Base-by-base conservation (phyloP, 92 coral and sea anemone genomes). In the Zoanthus sociatus region DNA sequence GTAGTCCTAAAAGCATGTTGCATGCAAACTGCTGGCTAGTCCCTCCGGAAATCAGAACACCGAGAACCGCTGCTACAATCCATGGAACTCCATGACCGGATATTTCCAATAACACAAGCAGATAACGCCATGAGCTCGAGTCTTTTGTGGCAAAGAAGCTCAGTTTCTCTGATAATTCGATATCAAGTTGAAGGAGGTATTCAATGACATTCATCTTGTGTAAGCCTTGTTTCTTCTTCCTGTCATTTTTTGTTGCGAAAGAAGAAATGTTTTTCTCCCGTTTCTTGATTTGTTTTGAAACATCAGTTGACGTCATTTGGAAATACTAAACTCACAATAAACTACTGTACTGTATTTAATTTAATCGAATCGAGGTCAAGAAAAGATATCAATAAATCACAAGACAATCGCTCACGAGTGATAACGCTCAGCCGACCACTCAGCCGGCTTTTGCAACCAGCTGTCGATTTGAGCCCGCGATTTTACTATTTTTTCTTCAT, bases 21-120 rank as follows among this genome's bases (percentile, higher is more conserved):
- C 92, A 92, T 10, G 94, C 96, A 75, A 93, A 91, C 61, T 90
- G 93, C 87, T 89, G 96, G 61, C 84, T 55, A 26, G 78, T 74
- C 20, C 86, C 91, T 58, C 90, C 84, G 50, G 21, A 87, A n/a
- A 46, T 53, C 21, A 87, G 56, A 20, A 97, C 79, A 14, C 92
- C 90, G 64, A 95, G 78, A 63, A 93, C 42, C 8, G 97, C 73
- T 9, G 89, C 96, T 47, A 87, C 88, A 78, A 95, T 93, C 99
- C 99, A 97, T 5, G 99, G 99, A 54, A 97, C 90, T 1, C 99
- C 99, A 60, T 97, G 99, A 16, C 99, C 99, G 17, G 98, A 90
- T 31, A 93, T 86, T 78, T 97, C 99, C 8, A 97, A 78, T 4
- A 91, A 63, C 31, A 95, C 89, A 77, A 95, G 75, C 20, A 92